Base-by-base conservation (phyloP, 2,113 vertebrate genomes). In the Xiphophorus couchianus region DNA sequence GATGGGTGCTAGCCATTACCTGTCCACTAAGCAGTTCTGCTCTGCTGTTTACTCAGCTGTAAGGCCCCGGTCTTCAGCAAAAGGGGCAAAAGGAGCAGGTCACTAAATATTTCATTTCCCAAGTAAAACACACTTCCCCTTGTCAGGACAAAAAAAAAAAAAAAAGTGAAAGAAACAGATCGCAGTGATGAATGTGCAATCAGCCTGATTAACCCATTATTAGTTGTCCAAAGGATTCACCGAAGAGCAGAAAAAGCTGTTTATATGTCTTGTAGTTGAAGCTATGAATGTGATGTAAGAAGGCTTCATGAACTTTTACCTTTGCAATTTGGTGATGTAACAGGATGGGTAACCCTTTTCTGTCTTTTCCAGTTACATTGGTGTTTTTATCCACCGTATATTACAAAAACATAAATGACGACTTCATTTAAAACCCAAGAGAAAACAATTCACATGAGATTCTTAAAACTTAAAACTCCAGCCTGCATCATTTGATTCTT, bases 61-160 rank as follows among this genome's bases (percentile, higher is more conserved):
- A 77, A 82, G 79, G 80, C 83, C 92, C 93, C 90, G 74, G 88
- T 93, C 89, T 93, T 91, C 86, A 92, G 88, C 85, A 83, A 79
- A 77, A 89, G 91, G 51, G 89, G 88, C 89, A 90, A 91, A 88
- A 90, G 92, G 88, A 91, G 86, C 88, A 91, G 92, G 92, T 92
- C 92, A 89, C 91, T 67, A 94, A 94, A 94, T 95, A 94, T 95
- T 95, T 95, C 93, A 94, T 95, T 95, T 95, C 94, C 93, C 93
- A 95, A 95, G 93, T 92, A 93, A 94, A 95, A 95, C 94, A 95
- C 58, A 82, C 89, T 91, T 89, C 84, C 83, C 89, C 82, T 88
- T 76, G 74, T 90, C 83, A 71, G 81, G 80, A 80, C 77, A 79
- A 86, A 77, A 81, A 78, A 86, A 37, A n/a, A n/a, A n/a, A n/a